These are phyloP conservation scores for Sebastes baramenuke DNA, from an alignment of 2,797 vertebrate species.

Conservation along the genomic window DNA sequence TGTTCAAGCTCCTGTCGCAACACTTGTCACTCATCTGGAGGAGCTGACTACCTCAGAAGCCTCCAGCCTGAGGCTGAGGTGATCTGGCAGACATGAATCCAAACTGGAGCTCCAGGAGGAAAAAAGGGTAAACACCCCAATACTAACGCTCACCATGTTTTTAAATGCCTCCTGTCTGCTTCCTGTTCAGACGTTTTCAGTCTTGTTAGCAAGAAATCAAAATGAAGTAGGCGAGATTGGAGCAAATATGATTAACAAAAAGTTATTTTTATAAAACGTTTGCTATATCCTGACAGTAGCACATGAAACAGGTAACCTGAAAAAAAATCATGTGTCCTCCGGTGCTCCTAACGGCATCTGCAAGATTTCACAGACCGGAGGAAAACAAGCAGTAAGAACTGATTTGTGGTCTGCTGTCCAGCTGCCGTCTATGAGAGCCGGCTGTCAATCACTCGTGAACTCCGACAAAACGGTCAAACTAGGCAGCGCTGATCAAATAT, in stretches of 20 bases:
- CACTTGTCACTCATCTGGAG: background rate
- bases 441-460: accelerated
- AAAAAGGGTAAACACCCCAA: background rate
- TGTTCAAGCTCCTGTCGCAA: background rate
- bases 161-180: background rate
- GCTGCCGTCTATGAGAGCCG: too few relatives aligned
- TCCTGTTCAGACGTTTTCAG: background rate
- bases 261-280: too few relatives aligned
- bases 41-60: background rate
- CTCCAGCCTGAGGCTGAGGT: background rate
- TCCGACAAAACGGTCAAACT: too few relatives aligned
- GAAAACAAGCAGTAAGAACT: accelerated
- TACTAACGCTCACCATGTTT: background rate
- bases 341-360: too few relatives aligned
- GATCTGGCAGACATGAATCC: background rate
- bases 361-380: too few relatives aligned
- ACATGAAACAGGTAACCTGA: too few relatives aligned
- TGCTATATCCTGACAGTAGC: too few relatives aligned
- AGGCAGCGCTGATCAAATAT: too few relatives aligned
- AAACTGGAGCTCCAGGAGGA: background rate
- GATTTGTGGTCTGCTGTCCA: too few relatives aligned
- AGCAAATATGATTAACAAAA: too few relatives aligned
- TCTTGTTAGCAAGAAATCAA: background rate
- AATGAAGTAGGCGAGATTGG: too few relatives aligned
- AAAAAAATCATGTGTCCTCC: too few relatives aligned